phyloP scores from a whole-genome alignment of 2,113 vertebrate species.

The Sturnira hondurensis region DNA sequence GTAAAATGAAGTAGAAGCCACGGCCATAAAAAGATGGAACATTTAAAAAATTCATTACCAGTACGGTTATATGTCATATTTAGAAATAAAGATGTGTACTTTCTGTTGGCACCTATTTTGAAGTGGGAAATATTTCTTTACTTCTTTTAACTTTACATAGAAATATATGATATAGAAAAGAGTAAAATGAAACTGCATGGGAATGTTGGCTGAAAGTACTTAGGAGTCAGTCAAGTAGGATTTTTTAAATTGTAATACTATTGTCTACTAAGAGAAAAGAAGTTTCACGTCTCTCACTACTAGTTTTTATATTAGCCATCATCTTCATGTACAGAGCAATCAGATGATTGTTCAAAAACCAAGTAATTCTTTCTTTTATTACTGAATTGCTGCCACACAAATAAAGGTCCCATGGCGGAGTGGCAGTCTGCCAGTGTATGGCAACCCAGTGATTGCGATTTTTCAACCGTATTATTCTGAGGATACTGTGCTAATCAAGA shows the following conservation, averaged over 20 bases:
- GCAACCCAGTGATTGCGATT: slow-evolving; percentile 82
- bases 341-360: slow-evolving; percentile 67
- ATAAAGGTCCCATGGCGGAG: slow-evolving; percentile 80
- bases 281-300: slow-evolving; percentile 26
- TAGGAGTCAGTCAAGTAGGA: neutral
- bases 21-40: neutral
- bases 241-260: neutral
- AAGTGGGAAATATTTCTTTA: neutral
- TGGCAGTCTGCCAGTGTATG: slow-evolving; percentile 82
- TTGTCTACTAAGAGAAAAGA: slow-evolving; percentile 22
- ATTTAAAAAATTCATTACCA: slow-evolving; percentile 5
- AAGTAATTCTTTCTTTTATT: slow-evolving; percentile 70
- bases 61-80: neutral
- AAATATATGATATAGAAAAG: slow-evolving; percentile 22
- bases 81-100: neutral
- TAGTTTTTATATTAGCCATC: neutral
- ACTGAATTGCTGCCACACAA: slow-evolving; percentile 73
- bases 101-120: slow-evolving; percentile 19
- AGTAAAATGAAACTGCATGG: slow-evolving; percentile 25
- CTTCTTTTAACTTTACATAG: neutral
- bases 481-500: slow-evolving; percentile 82
- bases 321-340: slow-evolving; percentile 54
- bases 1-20: slow-evolving; percentile 24
- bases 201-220: slow-evolving; percentile 42
- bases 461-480: slow-evolving; percentile 83